Evolutionary conservation across 2,888 invertebrate genomes (phyloP).

Genomic region (Catonia carolina): DNA sequence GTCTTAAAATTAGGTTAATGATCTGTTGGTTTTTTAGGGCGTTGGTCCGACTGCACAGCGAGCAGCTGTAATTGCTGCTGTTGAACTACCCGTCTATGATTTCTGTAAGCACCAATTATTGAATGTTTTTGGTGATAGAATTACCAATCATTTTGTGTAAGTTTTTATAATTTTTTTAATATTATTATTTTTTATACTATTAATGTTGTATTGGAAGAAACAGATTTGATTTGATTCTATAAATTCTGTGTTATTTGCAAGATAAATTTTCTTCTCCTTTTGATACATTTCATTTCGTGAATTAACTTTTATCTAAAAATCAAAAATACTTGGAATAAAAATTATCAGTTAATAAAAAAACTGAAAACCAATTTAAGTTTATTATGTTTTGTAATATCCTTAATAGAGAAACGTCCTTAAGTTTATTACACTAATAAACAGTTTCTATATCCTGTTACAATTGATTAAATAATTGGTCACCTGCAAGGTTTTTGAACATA

Average conservation of each 20-base stretch:
- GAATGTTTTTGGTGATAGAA: constrained; percentile 65
- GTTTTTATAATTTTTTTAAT: constrained; percentile 38
- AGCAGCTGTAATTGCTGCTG: constrained; percentile 88
- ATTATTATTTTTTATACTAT: background rate
- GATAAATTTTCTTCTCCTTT: background rate
- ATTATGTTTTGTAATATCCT: too few species aligned
- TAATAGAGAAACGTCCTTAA: too few species aligned
- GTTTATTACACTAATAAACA: too few species aligned
- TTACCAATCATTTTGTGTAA: constrained; percentile 81
- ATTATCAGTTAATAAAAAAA: too few species aligned
- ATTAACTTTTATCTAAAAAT: background rate
- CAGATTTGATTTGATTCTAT: background rate
- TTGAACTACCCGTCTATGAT: constrained; percentile 91
- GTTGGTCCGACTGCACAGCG: constrained; percentile 89
- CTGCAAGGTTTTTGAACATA: too few species aligned
- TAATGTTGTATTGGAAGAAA: background rate
- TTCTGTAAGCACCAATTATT: constrained; percentile 71
- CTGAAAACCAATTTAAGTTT: too few species aligned
- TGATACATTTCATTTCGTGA: background rate
- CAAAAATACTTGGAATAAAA: too few species aligned
- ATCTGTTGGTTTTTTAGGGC: constrained; percentile 68
- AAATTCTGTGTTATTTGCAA: background rate
- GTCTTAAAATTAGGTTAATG: too few species aligned
- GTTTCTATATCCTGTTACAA: too few species aligned
- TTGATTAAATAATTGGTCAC: too few species aligned